Conservation (phyloP, 2,113 vertebrate genomes). For the Rhinolophus sinicus region DNA sequence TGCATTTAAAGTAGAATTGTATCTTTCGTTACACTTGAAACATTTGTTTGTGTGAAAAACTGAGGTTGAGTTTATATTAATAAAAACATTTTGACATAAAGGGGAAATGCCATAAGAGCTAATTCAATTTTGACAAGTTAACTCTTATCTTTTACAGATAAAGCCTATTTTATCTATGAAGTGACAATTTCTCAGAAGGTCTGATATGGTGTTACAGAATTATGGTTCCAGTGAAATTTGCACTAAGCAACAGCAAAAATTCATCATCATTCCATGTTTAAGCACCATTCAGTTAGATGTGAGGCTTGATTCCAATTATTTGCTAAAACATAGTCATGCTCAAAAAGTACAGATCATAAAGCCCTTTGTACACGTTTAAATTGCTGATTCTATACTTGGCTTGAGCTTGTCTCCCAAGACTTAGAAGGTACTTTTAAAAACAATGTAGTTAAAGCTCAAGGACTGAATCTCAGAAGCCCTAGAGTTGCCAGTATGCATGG, state of each 20-base stretch:
- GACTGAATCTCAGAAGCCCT: not conserved
- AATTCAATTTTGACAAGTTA: conserved; percentile 52
- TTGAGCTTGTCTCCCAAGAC: not conserved
- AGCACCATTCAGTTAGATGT: not conserved
- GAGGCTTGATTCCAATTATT: conserved; percentile 27
- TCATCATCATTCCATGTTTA: conserved; percentile 27
- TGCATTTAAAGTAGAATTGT: not conserved
- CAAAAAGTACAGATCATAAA: conserved; percentile 41
- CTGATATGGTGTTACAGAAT: conserved; percentile 6
- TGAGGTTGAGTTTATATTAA: conserved; percentile 15
- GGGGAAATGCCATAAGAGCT: not conserved
- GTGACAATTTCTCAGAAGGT: conserved; percentile 33
- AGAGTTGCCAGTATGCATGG: not conserved
- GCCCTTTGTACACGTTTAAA: conserved; percentile 18
- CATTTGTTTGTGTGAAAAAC: not conserved
- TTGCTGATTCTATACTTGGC: conserved; percentile 24
- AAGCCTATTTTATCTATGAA: conserved; percentile 27
- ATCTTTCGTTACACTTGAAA: conserved; percentile 34
- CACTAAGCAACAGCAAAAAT: not conserved
- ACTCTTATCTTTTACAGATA: conserved; percentile 45
- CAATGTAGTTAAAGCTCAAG: not conserved
- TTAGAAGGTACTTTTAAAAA: conserved; percentile 43
- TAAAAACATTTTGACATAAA: conserved; percentile 50
- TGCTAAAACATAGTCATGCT: conserved; percentile 43
- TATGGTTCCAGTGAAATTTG: conserved; percentile 12